Conservation (phyloP, 1,140 invertebrate genomes). For the Brachionus paranguensis region DNA sequence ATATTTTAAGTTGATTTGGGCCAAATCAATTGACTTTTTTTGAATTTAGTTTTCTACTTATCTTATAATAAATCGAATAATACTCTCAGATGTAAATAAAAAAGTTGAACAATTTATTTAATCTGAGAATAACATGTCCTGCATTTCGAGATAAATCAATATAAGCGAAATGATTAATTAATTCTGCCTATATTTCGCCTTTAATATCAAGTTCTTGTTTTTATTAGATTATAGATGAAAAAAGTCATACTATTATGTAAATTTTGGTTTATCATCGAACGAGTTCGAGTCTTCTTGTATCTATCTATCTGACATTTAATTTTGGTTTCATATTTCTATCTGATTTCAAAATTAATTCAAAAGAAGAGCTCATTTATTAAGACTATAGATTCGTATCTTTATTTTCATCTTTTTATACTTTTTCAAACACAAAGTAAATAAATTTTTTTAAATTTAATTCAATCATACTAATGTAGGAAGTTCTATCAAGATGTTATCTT, state of each 20-base stretch:
- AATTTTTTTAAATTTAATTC: not conserved
- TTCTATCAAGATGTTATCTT: not conserved
- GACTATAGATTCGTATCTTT: not conserved
- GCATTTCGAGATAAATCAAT: slow-evolving; percentile 14
- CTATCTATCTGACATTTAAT: not conserved
- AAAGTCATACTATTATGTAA: slow-evolving; percentile 21
- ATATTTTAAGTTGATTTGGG: too few relatives aligned
- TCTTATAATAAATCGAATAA: not conserved
- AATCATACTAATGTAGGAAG: not conserved
- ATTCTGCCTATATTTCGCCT: not conserved
- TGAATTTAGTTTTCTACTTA: not conserved
- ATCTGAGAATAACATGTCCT: slow-evolving; percentile 1
- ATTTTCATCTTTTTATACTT: not conserved
- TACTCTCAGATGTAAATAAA: not conserved
- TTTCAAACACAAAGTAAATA: not conserved
- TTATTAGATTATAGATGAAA: not conserved
- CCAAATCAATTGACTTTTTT: not conserved
- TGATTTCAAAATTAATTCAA: not conserved
- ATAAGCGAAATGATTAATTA: slow-evolving; percentile 7
- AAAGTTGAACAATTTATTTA: not conserved
- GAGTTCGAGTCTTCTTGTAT: not conserved
- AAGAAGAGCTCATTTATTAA: slow-evolving; percentile 1
- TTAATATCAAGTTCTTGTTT: not conserved
- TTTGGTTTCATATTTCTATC: slow-evolving; percentile 17
- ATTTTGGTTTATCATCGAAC: not conserved